A percentile compares a stretch with the other conserved stretches of the same genome.
These are phyloP conservation scores for Epistrophella euchroma DNA, from an alignment of 2,888 invertebrate species.

Conservation along the genomic window DNA sequence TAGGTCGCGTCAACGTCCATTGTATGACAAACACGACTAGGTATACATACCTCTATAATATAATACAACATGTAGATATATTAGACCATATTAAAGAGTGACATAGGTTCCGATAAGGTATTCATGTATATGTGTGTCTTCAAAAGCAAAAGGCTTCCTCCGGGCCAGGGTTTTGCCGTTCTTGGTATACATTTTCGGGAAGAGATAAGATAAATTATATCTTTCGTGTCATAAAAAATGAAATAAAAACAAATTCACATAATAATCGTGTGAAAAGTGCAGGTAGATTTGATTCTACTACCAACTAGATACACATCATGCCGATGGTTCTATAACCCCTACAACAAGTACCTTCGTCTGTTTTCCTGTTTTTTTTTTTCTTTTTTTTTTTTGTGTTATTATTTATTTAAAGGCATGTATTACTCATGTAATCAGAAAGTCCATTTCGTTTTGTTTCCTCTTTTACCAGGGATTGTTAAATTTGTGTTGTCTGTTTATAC, in stretches of 20 bases:
- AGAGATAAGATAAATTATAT: constrained; percentile 72
- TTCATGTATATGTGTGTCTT: neutral
- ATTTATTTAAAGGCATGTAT: constrained; percentile 24
- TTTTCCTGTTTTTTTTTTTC: neutral
- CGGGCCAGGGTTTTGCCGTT: neutral
- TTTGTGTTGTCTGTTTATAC: constrained; percentile 17
- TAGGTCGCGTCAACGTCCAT: constrained; percentile 67
- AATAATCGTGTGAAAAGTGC: constrained; percentile 75
- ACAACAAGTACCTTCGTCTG: constrained; percentile 51
- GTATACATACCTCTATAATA: neutral
- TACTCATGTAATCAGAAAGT: constrained; percentile 54
- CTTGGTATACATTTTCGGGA: constrained; percentile 16
- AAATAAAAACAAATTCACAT: constrained; percentile 70
- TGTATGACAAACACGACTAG: constrained; percentile 50
- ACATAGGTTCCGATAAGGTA: constrained; percentile 23
- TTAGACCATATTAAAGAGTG: neutral
- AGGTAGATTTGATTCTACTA: constrained; percentile 64
- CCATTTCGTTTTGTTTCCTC: constrained; percentile 59
- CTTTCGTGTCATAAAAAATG: constrained; percentile 59
- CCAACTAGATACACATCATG: neutral
- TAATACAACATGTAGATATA: constrained; percentile 11
- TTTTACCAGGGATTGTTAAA: constrained; percentile 45
- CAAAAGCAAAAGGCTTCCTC: constrained; percentile 15
- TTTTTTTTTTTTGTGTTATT: constrained; percentile 11
- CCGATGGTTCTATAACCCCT: constrained; percentile 29